Base-by-base conservation (phyloP, 2,113 vertebrate genomes). In the Peromyscus californicus region DNA sequence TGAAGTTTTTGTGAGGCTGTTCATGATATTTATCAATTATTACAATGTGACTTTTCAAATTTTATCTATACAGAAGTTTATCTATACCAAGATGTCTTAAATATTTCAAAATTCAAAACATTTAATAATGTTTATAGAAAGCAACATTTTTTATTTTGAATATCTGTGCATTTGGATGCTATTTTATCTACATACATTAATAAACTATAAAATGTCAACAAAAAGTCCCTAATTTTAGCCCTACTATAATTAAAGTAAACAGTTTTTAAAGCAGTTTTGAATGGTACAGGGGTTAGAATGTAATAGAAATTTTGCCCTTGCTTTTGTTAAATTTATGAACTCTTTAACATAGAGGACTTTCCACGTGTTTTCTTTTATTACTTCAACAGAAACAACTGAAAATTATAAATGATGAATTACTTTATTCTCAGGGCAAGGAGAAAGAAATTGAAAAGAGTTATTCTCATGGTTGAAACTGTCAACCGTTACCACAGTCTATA, bases 371-470 rank as follows among this genome's bases (percentile, higher is more conserved):
- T 82, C 48, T 54, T 90, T 90, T 54, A 83, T 83, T 76, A 88
- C 29, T 87, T 96, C 42, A 90, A 57, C 83, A 85, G 29, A 95
- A 90, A 91, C 93, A 87, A 93, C 45, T 87, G 29, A 76, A 94
- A 78, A 88, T 29, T 78, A 2, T 70, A 45, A 90, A n/a, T 83
- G 16, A 90, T 88, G 29, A 72, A 83, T 93, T 75, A 72, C 19
- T 72, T 90, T 78, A 83, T 91, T 88, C 75, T 36, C 42, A 29
- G n/a, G 31, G 19, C 45, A 83, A 65, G 13, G 57, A 76, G 17
- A 91, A 75, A 42, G 22, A 79, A 78, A 87, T 82, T 12, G 9
- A 19, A 87, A 79, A 48, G 5, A 80, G n/a, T 0, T 2, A 17
- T 61, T 76, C 75, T 93, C 11, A 13, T 54, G 17, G 42, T 54